Evolutionary conservation across 2,797 vertebrate species (phyloP), one percentile per base, ranked within the genome.

Genomic region (Chiloscyllium punctatum): DNA sequence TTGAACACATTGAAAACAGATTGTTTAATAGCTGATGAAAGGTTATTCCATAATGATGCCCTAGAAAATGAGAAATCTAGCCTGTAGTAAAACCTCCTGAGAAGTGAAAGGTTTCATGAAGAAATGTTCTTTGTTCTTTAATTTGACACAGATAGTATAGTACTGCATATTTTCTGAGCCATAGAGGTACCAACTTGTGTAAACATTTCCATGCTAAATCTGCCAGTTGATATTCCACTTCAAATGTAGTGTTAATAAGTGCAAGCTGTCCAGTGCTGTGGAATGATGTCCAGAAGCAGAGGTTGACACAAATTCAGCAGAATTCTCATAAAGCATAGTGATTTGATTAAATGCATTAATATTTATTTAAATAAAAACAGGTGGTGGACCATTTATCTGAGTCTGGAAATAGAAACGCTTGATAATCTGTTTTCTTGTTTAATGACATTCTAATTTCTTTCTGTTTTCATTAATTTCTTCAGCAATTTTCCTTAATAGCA

Each of bases 161-260:
- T 69, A 33, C 90, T 94, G 62, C 66, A 94, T 94, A 68, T 68
- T 94, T 57, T 69, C 66, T 94, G 33, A 68, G 62, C 33, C 11
- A 69, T n/a, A 68, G 66, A 37, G 66, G 66, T 92, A 94, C 62
- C 62, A 68, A 94, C n/a, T 94, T 69, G n/a, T 94, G n/a, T 68
- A 69, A 94, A 94, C 62, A 68, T 68, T 94, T 69, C 62, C 37
- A 69, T 62, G 66, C 15, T 91, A 66, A 66, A 91, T 68, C 62
- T 94, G 33, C 90, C 90, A 94, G 18, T 69, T 94, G 90, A 94
- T 94, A 94, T 94, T 94, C 62, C 66, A 68, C 90, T 68, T 94
- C 90, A 94, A 69, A 94, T 66, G 37, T 37, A 42, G 33, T 66
- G 66, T 94, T 94, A 94, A 94, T 68, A 62, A 94, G 33, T 94